Evolutionary conservation across 2,113 vertebrate species (phyloP).

Genomic region (Gallinago jamesoni): DNA sequence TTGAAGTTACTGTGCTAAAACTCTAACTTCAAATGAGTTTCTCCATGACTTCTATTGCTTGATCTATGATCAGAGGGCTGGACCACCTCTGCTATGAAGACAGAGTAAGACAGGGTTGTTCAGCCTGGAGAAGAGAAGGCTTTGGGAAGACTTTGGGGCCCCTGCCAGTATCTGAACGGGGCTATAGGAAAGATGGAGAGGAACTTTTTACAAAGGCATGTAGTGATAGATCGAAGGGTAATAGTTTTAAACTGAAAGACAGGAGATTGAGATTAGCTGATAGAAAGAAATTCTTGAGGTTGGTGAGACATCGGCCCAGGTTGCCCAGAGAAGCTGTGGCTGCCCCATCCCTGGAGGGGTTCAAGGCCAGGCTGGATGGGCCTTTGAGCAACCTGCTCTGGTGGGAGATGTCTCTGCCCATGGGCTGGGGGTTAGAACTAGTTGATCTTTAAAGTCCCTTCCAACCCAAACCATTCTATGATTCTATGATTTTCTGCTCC

Average conservation of each 20-base stretch:
- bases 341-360: too few species aligned
- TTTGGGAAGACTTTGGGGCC: background rate
- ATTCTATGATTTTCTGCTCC: background rate
- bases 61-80: background rate
- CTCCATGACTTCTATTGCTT: background rate
- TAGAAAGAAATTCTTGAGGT: background rate
- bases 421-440: background rate
- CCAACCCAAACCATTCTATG: background rate
- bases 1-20: background rate
- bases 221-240: background rate
- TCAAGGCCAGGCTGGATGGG: background rate
- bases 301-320: background rate
- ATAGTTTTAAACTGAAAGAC: background rate
- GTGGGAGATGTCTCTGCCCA: background rate
- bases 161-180: background rate
- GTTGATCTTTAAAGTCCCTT: background rate
- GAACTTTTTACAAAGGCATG: background rate
- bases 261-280: background rate
- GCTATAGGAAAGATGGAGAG: background rate
- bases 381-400: background rate
- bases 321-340: background rate
- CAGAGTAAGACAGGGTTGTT: background rate
- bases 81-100: background rate
- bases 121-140: background rate
- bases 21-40: background rate